Conservation (phyloP, 2,113 vertebrate species). For the Alosa alosa region DNA sequence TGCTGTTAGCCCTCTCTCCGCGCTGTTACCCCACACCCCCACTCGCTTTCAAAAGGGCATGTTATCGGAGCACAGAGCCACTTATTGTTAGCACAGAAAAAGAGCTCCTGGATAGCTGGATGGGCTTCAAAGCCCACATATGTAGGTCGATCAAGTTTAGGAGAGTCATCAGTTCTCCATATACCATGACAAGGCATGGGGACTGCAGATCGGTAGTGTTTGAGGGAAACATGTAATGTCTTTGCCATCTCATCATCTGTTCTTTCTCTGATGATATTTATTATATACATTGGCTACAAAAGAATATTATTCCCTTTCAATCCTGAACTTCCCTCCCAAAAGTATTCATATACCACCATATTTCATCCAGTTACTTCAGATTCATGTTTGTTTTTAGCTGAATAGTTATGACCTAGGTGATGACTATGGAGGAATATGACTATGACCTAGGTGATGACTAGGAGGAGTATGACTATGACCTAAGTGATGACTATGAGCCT, state of each 20-base stretch:
- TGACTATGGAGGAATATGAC: no score
- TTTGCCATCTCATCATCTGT: background rate
- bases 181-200: background rate
- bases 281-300: background rate
- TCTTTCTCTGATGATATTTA: background rate
- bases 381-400: no score
- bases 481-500: no score
- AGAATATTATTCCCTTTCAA: no score
- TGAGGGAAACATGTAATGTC: background rate
- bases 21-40: background rate
- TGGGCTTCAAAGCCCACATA: background rate
- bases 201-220: background rate
- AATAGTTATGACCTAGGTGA: no score
- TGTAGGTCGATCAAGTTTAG: background rate
- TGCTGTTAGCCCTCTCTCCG: slow-evolving; percentile 23
- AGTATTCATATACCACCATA: no score
- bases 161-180: background rate
- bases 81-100: slow-evolving; percentile 28
- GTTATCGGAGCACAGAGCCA: slow-evolving; percentile 22
- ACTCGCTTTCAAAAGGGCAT: background rate
- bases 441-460: no score
- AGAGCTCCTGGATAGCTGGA: slow-evolving; percentile 29
- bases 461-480: no score
- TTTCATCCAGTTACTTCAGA: no score
- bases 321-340: no score